phyloP scores from a whole-genome alignment of 92 coral and sea anemone species.

The Diadumene lineata region DNA sequence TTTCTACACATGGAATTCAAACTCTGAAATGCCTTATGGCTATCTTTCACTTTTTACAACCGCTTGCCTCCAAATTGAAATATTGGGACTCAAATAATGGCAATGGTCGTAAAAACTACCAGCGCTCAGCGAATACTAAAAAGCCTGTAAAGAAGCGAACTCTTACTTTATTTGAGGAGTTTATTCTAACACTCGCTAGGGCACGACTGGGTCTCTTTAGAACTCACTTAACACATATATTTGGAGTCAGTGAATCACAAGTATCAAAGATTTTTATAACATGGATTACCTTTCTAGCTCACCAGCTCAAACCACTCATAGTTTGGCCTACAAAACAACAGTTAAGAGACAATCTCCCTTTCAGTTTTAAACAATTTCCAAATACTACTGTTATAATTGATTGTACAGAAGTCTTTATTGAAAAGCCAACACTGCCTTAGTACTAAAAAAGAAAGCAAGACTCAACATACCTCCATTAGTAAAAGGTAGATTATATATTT shows the following conservation, averaged over 20 bases:
- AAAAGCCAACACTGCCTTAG: too few relatives aligned
- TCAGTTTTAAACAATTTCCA: too few relatives aligned
- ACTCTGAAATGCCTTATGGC: neutral
- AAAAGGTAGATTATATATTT: too few relatives aligned
- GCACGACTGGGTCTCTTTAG: neutral
- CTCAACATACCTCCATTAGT: too few relatives aligned
- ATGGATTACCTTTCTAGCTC: neutral
- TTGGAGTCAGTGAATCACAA: neutral
- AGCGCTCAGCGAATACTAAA: neutral
- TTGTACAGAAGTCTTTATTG: too few relatives aligned
- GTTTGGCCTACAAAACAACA: neutral
- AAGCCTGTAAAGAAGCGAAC: neutral
- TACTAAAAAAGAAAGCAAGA: too few relatives aligned
- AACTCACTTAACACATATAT: neutral
- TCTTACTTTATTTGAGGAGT: constrained; percentile 2
- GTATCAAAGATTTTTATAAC: neutral
- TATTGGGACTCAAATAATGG: constrained; percentile 1
- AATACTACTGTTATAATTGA: too few relatives aligned
- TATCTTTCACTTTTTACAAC: neutral
- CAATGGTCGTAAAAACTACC: neutral
- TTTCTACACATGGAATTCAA: neutral
- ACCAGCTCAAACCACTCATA: neutral
- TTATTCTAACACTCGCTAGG: neutral
- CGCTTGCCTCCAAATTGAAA: neutral
- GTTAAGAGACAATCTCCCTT: too few relatives aligned